These are phyloP conservation scores for Campoletis sonorensis DNA, from an alignment of 1,140 invertebrate species.

Conservation along the genomic window DNA sequence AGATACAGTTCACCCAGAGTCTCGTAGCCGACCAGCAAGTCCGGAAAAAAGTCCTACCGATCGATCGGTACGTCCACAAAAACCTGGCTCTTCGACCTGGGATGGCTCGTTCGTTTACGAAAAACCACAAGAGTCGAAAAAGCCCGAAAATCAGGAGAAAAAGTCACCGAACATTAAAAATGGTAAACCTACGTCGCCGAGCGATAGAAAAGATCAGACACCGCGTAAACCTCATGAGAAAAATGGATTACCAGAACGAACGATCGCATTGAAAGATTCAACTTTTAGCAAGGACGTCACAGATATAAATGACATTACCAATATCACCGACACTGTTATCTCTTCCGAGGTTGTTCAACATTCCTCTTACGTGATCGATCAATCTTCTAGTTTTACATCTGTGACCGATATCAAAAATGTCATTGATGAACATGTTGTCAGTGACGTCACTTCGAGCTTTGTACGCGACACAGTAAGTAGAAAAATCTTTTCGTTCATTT, in stretches of 20 bases:
- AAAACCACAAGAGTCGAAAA: constrained; percentile 52
- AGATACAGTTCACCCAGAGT: constrained; percentile 11
- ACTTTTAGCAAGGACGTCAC: constrained; percentile 49
- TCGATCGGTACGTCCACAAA: constrained; percentile 41
- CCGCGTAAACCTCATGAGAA: constrained; percentile 32
- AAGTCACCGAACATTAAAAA: constrained; percentile 30
- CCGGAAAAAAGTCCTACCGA: constrained; percentile 57
- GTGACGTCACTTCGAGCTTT: constrained; percentile 60
- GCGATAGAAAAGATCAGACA: constrained; percentile 22
- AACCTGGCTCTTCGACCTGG: constrained; percentile 55
- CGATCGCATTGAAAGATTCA: constrained; percentile 22
- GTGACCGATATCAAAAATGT: constrained; percentile 63
- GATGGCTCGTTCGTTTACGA: constrained; percentile 56
- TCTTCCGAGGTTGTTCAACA: constrained; percentile 60
- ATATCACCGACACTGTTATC: constrained; percentile 52
- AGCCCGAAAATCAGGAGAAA: constrained; percentile 46
- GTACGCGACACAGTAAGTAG: constrained; percentile 66
- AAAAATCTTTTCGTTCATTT: constrained; percentile 21
- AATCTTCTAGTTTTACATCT: constrained; percentile 65
- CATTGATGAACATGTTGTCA: constrained; percentile 61
- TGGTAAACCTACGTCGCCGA: neutral
- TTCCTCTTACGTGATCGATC: constrained; percentile 66
- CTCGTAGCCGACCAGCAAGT: constrained; percentile 34
- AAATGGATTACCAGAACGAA: constrained; percentile 21
- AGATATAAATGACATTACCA: constrained; percentile 50